Conservation (phyloP, 2,113 vertebrate species). For the Panurus biarmicus region DNA sequence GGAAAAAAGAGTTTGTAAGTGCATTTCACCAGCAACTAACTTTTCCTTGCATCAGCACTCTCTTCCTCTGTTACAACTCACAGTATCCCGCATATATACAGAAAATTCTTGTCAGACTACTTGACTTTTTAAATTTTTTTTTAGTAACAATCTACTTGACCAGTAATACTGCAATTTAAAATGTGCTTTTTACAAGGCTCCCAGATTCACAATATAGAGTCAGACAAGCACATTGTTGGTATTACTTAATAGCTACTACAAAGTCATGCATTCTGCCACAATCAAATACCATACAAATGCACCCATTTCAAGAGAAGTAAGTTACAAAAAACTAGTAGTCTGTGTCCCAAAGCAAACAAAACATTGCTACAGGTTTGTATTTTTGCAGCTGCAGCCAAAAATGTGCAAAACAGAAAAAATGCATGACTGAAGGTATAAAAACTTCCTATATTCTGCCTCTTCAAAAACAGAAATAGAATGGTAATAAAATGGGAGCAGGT, state of each 20-base stretch:
- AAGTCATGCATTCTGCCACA: neutral
- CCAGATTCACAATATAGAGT: neutral
- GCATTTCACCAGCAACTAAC: neutral
- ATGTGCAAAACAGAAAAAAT: neutral
- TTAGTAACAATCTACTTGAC: neutral
- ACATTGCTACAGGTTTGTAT: neutral
- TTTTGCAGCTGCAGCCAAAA: neutral
- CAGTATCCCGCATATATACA: neutral
- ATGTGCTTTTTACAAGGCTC: neutral
- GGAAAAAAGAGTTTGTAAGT: neutral
- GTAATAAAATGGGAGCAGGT: neutral
- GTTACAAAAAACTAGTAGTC: neutral
- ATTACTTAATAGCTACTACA: neutral
- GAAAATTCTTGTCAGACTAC: neutral
- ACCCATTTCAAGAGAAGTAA: neutral
- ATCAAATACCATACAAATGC: neutral
- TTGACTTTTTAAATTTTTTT: neutral
- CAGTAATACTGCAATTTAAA: neutral
- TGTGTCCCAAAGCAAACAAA: neutral
- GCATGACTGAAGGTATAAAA: neutral
- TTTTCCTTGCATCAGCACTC: neutral
- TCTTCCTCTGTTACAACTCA: neutral
- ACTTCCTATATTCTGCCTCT: neutral
- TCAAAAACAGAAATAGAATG: neutral
- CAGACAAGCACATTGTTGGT: neutral